Conservation (phyloP, 2,797 vertebrate species). For the Anolis apletophallus region DNA sequence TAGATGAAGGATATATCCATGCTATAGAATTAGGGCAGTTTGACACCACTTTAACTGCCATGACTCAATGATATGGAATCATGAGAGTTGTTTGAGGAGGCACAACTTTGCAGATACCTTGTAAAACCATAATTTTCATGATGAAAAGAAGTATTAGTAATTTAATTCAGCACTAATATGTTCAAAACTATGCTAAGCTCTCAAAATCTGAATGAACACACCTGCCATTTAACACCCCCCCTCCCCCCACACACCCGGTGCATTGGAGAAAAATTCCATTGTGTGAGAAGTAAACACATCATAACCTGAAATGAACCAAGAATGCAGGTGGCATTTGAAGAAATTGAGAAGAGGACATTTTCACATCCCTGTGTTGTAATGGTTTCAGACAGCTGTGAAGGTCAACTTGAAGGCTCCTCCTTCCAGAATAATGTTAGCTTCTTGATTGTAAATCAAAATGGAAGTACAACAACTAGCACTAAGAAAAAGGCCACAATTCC, state of each 20-base stretch:
- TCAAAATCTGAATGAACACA: too few species aligned
- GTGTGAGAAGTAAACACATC: background rate
- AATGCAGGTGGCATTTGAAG: background rate
- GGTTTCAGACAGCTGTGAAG: background rate
- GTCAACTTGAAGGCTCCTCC: background rate
- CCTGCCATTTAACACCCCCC: too few species aligned
- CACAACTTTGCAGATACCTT: too few species aligned
- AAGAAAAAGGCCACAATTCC: conserved; percentile 1
- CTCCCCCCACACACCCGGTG: fast-evolving
- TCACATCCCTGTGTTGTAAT: background rate
- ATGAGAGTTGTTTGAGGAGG: too few species aligned
- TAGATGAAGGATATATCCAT: background rate
- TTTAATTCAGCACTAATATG: background rate
- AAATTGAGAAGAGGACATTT: background rate
- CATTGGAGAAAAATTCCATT: background rate
- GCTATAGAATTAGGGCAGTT: too few species aligned
- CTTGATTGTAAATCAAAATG: conserved; percentile 19
- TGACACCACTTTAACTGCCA: too few species aligned
- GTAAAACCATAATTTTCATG: too few species aligned
- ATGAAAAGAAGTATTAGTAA: background rate
- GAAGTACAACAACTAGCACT: conserved; percentile 14
- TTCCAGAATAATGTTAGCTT: background rate
- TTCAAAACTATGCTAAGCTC: too few species aligned
- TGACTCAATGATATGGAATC: too few species aligned
- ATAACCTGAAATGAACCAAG: background rate